Evolutionary conservation across 2,888 invertebrate species (phyloP).

Genomic region (Synanthedon tipuliformis): DNA sequence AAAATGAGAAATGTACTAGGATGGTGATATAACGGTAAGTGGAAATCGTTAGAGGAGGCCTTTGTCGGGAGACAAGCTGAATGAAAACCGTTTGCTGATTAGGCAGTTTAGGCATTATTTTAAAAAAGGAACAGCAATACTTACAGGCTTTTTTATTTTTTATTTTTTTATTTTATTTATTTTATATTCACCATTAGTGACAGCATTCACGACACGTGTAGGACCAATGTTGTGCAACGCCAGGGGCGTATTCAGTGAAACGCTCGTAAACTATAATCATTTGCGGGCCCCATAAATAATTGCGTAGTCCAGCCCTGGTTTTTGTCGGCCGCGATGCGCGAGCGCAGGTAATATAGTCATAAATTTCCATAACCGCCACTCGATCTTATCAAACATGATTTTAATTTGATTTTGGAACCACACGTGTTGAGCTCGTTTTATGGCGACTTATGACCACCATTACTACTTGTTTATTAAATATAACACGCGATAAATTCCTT

Average conservation of each 20-base stretch:
- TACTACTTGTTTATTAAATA: conserved; percentile 11
- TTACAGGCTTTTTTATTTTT: too few relatives aligned
- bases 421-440: conserved; percentile 62
- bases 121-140: too few relatives aligned
- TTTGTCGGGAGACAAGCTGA: too few relatives aligned
- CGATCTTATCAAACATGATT: conserved; percentile 71
- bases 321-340: conserved; percentile 59
- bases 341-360: conserved; percentile 71
- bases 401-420: conserved; percentile 69
- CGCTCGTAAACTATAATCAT: conserved; percentile 66
- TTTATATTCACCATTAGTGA: too few relatives aligned
- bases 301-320: conserved; percentile 57
- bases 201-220: too few relatives aligned
- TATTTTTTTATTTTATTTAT: too few relatives aligned
- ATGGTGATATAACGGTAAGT: too few relatives aligned
- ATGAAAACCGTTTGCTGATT: too few relatives aligned
- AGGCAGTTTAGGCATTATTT: too few relatives aligned
- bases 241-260: conserved; percentile 54
- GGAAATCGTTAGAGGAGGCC: too few relatives aligned
- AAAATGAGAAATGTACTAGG: too few relatives aligned
- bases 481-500: conserved; percentile 18
- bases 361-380: conserved; percentile 71
- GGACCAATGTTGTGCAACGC: conserved; percentile 10
- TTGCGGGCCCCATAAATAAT: conserved; percentile 66
- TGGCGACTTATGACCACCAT: conserved; percentile 55